phyloP scores from a whole-genome alignment of 1,140 invertebrate species.

The Drosophila mauritiana region DNA sequence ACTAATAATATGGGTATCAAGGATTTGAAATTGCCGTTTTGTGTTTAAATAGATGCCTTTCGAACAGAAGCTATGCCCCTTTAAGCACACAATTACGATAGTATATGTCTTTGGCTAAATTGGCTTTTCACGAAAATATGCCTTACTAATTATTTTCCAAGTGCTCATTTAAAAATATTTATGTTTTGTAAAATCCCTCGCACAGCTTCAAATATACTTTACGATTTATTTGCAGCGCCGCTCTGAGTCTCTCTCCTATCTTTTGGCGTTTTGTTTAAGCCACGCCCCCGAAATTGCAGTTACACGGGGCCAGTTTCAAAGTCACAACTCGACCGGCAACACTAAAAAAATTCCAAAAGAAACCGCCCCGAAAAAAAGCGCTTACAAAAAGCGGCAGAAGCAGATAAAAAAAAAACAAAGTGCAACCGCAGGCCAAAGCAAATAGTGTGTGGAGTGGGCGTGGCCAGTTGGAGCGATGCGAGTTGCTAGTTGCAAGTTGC shows the following conservation, averaged over 20 bases:
- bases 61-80: too few relatives aligned
- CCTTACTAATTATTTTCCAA: too few relatives aligned
- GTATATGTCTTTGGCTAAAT: too few relatives aligned
- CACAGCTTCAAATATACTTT: background rate
- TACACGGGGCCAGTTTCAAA: slow-evolving; percentile 17
- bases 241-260: background rate
- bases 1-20: too few relatives aligned
- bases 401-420: slow-evolving; percentile 34
- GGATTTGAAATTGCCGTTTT: too few relatives aligned
- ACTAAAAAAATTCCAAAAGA: slow-evolving; percentile 28
- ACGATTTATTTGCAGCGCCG: background rate
- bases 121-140: too few relatives aligned
- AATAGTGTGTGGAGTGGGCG: slow-evolving; percentile 71
- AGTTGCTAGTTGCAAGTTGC: slow-evolving; percentile 14
- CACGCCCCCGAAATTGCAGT: slow-evolving; percentile 30
- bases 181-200: background rate
- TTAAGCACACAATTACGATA: too few relatives aligned
- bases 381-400: slow-evolving; percentile 4
- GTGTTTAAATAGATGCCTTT: too few relatives aligned
- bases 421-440: slow-evolving; percentile 67
- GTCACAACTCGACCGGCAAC: slow-evolving; percentile 27
- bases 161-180: background rate
- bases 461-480: slow-evolving; percentile 44
- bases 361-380: slow-evolving; percentile 25
- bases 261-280: slow-evolving; percentile 6